Evolutionary conservation across 2,888 invertebrate genomes (phyloP).

Genomic region (Agrotis puta): DNA sequence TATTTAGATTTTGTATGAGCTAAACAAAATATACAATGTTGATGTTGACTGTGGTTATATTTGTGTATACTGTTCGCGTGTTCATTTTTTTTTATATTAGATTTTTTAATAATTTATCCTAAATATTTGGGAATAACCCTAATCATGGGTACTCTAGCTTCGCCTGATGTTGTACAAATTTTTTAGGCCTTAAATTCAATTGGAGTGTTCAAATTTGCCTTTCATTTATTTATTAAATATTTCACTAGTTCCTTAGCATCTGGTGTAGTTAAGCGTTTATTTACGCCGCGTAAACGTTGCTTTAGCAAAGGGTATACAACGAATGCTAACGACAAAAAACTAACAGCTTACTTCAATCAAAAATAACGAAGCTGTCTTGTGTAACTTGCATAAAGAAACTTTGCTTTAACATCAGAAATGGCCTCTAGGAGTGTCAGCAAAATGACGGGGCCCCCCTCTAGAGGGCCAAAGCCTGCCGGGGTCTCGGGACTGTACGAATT

Average conservation of each 20-base stretch:
- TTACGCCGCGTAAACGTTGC: not conserved
- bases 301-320: not conserved
- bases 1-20: slow-evolving; percentile 89
- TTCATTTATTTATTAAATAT: not conserved
- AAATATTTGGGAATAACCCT: no score
- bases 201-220: not conserved
- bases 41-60: slow-evolving; percentile 69
- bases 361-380: no score
- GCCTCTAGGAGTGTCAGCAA: no score
- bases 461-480: no score
- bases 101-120: no score
- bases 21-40: slow-evolving; percentile 86
- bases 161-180: slow-evolving; percentile 34
- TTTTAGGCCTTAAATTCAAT: not conserved
- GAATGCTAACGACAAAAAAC: not conserved
- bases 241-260: no score
- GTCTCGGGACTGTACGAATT: no score
- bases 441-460: no score
- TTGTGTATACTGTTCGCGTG: slow-evolving; percentile 52
- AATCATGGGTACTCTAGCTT: not conserved
- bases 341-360: no score
- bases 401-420: no score
- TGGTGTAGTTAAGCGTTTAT: no score
- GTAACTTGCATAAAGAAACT: no score
- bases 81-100: slow-evolving; percentile 31